Percentiles rank a stretch among this genome's conserved stretches.
phyloP scores from a whole-genome alignment of 2,888 invertebrate genomes.

The Drosophila imparisetae region DNA sequence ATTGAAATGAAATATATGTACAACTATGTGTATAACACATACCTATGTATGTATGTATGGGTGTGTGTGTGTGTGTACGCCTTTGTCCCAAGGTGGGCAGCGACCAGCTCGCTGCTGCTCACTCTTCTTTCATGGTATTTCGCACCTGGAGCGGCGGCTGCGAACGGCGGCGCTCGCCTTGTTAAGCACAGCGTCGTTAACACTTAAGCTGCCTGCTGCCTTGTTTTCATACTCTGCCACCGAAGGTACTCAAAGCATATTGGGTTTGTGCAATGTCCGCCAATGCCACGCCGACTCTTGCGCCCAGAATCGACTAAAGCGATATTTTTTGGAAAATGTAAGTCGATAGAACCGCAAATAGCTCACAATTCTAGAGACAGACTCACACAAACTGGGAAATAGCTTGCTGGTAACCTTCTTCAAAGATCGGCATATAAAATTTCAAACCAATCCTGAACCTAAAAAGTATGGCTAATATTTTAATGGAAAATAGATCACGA shows the following conservation, averaged over 20 bases:
- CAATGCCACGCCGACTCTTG: too few species aligned
- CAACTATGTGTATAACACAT: slow-evolving; percentile 9
- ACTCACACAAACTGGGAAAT: rapidly evolving
- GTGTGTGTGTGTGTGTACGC: slow-evolving; percentile 14
- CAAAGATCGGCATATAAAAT: neutral
- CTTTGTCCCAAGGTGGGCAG: slow-evolving; percentile 49
- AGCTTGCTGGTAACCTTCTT: neutral
- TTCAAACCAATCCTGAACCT: rapidly evolving
- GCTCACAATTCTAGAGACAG: neutral
- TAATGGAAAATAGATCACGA: neutral
- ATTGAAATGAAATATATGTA: slow-evolving; percentile 80
- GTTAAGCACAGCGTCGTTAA: slow-evolving; percentile 80
- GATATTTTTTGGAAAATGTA: neutral
- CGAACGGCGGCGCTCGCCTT: slow-evolving; percentile 75
- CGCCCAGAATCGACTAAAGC: neutral
- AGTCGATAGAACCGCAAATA: neutral
- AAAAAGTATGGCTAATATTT: neutral
- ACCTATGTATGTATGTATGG: slow-evolving; percentile 1
- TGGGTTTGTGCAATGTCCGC: neutral
- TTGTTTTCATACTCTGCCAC: neutral
- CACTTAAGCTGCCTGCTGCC: slow-evolving; percentile 54
- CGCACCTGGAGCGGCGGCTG: slow-evolving; percentile 77
- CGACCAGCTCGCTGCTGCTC: slow-evolving; percentile 48
- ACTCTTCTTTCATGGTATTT: slow-evolving; percentile 78
- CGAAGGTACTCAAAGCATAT: neutral